These are phyloP conservation scores for Tricholauxania praeusta DNA, from an alignment of 2,888 invertebrate genomes.

Conservation along the genomic window DNA sequence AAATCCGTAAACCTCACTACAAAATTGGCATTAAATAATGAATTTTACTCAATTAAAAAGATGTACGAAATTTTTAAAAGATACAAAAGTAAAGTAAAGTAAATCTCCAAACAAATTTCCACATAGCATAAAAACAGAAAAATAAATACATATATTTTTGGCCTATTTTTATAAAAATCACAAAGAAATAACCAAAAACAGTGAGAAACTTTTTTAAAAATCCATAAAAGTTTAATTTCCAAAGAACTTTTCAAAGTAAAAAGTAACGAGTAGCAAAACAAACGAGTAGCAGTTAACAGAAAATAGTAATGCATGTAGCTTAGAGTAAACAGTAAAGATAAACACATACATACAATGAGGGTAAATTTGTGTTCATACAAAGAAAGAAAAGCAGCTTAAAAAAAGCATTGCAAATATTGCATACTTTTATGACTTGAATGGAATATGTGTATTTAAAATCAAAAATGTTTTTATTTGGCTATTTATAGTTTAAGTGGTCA, in stretches of 20 bases:
- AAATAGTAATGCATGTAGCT: slow-evolving; percentile 13
- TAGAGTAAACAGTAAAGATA: slow-evolving; percentile 25
- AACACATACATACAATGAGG: slow-evolving; percentile 4
- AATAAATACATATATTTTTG: slow-evolving; percentile 37
- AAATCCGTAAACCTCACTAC: too few species aligned
- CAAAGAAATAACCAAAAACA: slow-evolving; percentile 39
- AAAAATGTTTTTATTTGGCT: not conserved
- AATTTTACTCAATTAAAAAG: too few species aligned
- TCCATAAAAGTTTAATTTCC: too few species aligned
- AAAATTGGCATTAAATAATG: too few species aligned
- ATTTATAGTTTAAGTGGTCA: too few species aligned
- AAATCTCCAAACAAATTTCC: not conserved
- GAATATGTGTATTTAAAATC: slow-evolving; percentile 32
- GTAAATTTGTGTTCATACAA: slow-evolving; percentile 29
- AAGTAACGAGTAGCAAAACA: slow-evolving; percentile 35
- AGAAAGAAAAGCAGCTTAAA: slow-evolving; percentile 8
- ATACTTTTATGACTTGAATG: slow-evolving; percentile 45
- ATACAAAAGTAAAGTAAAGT: too few species aligned
- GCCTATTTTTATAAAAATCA: slow-evolving; percentile 30
- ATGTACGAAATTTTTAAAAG: too few species aligned
- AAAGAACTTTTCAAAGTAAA: slow-evolving; percentile 18
- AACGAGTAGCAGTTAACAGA: not conserved
- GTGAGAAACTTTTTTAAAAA: slow-evolving; percentile 44
- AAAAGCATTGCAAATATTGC: slow-evolving; percentile 23
- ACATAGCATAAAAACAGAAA: slow-evolving; percentile 44